Conservation (phyloP, 1,140 invertebrate genomes). For the Anoplolepis gracilipes region DNA sequence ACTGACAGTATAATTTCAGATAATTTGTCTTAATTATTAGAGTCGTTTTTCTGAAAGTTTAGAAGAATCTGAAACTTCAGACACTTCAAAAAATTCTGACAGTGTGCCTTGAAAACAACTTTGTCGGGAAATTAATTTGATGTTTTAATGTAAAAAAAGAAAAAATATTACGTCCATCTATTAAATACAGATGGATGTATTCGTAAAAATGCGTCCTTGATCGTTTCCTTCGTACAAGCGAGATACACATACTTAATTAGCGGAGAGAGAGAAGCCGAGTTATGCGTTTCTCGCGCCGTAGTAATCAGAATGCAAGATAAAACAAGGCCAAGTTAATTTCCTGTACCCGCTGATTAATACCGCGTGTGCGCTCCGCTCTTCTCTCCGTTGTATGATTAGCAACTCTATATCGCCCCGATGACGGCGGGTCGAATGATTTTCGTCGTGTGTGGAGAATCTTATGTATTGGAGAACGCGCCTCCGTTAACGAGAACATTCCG, state of each 20-base stretch:
- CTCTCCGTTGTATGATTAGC: slow-evolving; percentile 40
- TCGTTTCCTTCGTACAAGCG: slow-evolving; percentile 68
- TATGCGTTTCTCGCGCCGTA: slow-evolving; percentile 63
- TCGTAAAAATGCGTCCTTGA: slow-evolving; percentile 72
- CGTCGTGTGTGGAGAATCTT: background rate
- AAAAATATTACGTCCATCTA: slow-evolving; percentile 9
- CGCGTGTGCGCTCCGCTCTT: background rate
- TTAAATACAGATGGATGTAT: background rate
- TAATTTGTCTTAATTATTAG: no score
- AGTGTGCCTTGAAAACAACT: no score
- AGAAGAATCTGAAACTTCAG: no score
- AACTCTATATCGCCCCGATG: slow-evolving; percentile 36
- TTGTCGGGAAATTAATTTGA: slow-evolving; percentile 7
- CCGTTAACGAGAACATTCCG: slow-evolving; percentile 11
- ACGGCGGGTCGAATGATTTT: slow-evolving; percentile 37
- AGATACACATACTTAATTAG: slow-evolving; percentile 69
- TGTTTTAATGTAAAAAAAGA: slow-evolving; percentile 1
- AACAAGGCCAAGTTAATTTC: slow-evolving; percentile 75
- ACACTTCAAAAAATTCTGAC: no score
- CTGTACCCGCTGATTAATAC: slow-evolving; percentile 67
- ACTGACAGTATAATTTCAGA: no score
- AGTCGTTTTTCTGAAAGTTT: no score
- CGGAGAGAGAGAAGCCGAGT: slow-evolving; percentile 38
- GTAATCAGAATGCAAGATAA: slow-evolving; percentile 75
- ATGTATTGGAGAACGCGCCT: background rate